Evolutionary conservation across 1,140 invertebrate genomes (phyloP).

Genomic region (Wiebesia pumilae): DNA sequence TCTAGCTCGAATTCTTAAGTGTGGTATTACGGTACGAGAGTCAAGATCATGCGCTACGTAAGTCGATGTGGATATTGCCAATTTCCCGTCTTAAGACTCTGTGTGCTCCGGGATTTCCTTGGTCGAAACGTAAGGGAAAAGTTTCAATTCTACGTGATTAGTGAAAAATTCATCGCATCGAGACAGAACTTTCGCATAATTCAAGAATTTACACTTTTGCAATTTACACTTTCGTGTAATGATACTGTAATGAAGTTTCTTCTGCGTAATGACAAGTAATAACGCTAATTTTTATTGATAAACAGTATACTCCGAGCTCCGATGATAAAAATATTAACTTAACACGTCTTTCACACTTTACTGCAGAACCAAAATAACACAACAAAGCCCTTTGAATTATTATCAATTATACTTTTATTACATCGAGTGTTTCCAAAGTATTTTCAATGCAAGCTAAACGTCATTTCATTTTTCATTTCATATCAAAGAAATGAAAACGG

Average conservation of each 20-base stretch:
- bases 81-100: slow-evolving; percentile 10
- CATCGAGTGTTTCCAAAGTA: not conserved
- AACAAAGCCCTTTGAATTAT: not conserved
- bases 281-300: no score
- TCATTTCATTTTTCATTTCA: not conserved
- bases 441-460: not conserved
- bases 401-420: not conserved
- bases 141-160: not conserved
- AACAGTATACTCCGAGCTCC: no score
- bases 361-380: not conserved
- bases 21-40: not conserved
- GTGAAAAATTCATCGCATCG: not conserved
- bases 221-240: no score
- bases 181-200: no score
- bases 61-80: slow-evolving; percentile 18
- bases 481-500: not conserved
- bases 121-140: not conserved
- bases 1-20: not conserved
- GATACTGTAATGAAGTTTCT: not conserved
- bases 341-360: not conserved
- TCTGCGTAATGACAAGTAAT: no score
- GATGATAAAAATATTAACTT: not conserved
- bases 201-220: no score
- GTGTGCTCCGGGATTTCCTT: not conserved
- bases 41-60: not conserved